phyloP scores from a whole-genome alignment of 2,797 vertebrate species.

The Gymnoscopelus microlampas region DNA sequence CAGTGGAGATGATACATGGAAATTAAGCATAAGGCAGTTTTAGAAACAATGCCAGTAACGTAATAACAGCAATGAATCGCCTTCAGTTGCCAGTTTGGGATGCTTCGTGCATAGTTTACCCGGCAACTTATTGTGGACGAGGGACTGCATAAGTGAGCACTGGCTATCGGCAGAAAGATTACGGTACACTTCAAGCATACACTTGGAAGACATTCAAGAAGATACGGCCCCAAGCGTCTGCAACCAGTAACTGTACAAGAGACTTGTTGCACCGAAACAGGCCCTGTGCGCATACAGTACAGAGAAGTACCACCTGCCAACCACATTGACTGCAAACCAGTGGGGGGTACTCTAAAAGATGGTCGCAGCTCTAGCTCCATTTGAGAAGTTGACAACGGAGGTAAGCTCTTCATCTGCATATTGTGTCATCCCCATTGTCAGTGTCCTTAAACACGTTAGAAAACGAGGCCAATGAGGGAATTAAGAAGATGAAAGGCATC shows the following conservation, averaged over 20 bases:
- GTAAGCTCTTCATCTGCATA: constrained; percentile 16
- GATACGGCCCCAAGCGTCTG: neutral
- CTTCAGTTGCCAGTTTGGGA: constrained; percentile 15
- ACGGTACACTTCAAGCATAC: neutral
- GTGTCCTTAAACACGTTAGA: constrained; percentile 13
- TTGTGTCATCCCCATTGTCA: constrained; percentile 16
- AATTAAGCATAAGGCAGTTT: constrained; percentile 8
- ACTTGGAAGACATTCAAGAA: constrained; percentile 15
- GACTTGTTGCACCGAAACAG: neutral
- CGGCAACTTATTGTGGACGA: neutral
- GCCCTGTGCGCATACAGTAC: constrained; percentile 5
- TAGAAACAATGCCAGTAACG: constrained; percentile 3
- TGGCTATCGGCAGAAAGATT: neutral
- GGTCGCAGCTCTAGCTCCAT: neutral
- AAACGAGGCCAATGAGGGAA: constrained; percentile 11
- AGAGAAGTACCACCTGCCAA: constrained; percentile 2
- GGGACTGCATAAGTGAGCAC: neutral
- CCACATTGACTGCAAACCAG: constrained; percentile 5
- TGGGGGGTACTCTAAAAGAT: constrained; percentile 11
- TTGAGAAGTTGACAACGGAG: constrained; percentile 18
- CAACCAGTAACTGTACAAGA: neutral
- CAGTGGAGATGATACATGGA: neutral
- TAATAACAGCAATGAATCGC: constrained; percentile 10
- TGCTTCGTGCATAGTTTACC: neutral
- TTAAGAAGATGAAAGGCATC: constrained; percentile 19